phyloP scores from a whole-genome alignment of 1,140 invertebrate genomes.

The Drosophila lacertosa region DNA sequence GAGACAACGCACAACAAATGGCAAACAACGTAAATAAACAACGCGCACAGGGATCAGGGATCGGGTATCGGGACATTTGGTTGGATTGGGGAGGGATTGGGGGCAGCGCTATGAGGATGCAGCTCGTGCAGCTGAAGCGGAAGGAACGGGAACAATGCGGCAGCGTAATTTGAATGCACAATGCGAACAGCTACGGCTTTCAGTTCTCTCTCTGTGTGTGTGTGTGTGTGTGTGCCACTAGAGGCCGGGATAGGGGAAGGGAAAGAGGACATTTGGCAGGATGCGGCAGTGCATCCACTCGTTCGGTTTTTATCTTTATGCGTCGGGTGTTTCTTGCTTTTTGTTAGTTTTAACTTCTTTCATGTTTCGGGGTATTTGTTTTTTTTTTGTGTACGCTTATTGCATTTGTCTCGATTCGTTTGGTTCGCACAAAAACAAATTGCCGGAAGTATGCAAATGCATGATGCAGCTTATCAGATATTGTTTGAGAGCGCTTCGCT shows the following conservation, averaged over 20 bases:
- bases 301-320: conserved; percentile 70
- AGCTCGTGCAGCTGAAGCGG: conserved; percentile 17
- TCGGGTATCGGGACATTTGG: background rate
- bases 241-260: too few species aligned
- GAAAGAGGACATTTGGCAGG: too few species aligned
- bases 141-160: conserved; percentile 51
- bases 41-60: conserved; percentile 9
- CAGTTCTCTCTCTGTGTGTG: background rate
- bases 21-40: conserved; percentile 79
- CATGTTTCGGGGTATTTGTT: conserved; percentile 24
- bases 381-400: conserved; percentile 59
- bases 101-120: conserved; percentile 5
- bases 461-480: conserved; percentile 81
- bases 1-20: conserved; percentile 53
- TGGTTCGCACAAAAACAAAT: conserved; percentile 79
- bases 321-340: conserved; percentile 44
- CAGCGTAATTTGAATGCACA: conserved; percentile 78
- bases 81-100: too few species aligned
- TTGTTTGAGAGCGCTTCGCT: conserved; percentile 74
- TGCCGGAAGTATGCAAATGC: conserved; percentile 81
- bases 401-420: conserved; percentile 82
- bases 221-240: too few species aligned
- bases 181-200: conserved; percentile 46
- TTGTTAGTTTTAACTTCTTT: conserved; percentile 20
- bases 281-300: conserved; percentile 58